Evolutionary conservation across 2,888 invertebrate species (phyloP).

Genomic region (Tiphia femorata): DNA sequence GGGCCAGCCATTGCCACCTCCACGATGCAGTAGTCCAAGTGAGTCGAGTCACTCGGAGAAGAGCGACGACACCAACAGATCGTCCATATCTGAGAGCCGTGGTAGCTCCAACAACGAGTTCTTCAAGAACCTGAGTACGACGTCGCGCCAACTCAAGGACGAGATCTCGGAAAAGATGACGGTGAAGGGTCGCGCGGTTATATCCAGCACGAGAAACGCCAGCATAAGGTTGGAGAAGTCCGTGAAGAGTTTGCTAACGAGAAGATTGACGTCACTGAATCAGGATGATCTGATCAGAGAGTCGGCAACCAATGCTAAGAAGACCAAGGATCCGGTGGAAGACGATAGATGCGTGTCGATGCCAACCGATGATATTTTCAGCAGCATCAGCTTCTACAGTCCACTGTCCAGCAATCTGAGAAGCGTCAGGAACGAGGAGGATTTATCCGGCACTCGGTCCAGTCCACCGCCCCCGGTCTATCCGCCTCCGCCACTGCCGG

Average conservation of each 20-base stretch:
- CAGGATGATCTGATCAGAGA: conserved; percentile 48
- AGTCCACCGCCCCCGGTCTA: conserved; percentile 73
- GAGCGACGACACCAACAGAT: conserved; percentile 51
- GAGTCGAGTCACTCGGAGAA: conserved; percentile 57
- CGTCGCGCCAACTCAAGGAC: conserved; percentile 71
- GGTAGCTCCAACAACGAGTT: conserved; percentile 48
- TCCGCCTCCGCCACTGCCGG: conserved; percentile 74
- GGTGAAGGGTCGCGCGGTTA: conserved; percentile 73
- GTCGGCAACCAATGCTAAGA: conserved; percentile 20
- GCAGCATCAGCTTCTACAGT: conserved; percentile 76
- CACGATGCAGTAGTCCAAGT: conserved; percentile 47
- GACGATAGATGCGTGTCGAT: conserved; percentile 72
- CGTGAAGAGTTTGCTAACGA: conserved; percentile 63
- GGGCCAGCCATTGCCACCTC: conserved; percentile 17
- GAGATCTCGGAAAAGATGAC: conserved; percentile 70
- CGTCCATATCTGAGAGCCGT: conserved; percentile 27
- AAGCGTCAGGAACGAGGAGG: conserved; percentile 56
- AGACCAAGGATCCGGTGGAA: conserved; percentile 44
- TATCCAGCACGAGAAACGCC: conserved; percentile 75
- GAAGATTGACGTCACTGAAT: conserved; percentile 53
- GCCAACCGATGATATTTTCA: conserved; percentile 74
- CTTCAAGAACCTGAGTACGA: conserved; percentile 56
- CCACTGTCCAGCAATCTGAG: conserved; percentile 66
- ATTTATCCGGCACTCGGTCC: conserved; percentile 50
- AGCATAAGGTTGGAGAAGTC: conserved; percentile 69